Conservation (phyloP, 2,797 vertebrate species). For the Hippopotamyrus pictus region DNA sequence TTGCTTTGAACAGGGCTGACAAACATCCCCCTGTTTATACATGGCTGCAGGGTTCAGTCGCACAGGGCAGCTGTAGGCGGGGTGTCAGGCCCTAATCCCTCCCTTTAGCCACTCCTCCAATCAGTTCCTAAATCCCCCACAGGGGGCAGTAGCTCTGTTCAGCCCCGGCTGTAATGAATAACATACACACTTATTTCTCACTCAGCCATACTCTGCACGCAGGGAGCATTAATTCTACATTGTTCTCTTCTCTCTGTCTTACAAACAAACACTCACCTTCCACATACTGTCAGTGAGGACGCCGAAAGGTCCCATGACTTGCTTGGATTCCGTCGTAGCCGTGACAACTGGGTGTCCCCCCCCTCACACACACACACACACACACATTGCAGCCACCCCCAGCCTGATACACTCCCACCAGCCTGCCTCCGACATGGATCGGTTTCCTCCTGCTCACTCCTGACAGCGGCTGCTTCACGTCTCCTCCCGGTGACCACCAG, state of each 20-base stretch:
- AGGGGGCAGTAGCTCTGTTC: background rate
- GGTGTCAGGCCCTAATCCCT: background rate
- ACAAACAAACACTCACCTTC: background rate
- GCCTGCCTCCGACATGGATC: background rate
- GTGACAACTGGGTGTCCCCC: background rate
- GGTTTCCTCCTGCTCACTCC: background rate
- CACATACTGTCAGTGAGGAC: background rate
- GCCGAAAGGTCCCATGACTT: background rate
- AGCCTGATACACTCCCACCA: background rate
- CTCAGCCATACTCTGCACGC: background rate
- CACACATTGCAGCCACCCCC: background rate
- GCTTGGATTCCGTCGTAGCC: background rate
- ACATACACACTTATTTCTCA: background rate
- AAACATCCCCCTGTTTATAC: background rate
- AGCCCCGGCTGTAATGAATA: background rate
- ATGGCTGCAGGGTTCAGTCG: background rate
- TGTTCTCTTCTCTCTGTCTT: background rate
- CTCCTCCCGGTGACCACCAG: background rate
- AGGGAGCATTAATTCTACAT: background rate
- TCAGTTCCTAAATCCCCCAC: background rate
- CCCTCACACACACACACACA: background rate
- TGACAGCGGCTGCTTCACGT: background rate
- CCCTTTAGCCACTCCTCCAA: background rate
- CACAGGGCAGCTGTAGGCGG: background rate
- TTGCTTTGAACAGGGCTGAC: background rate